Evolutionary conservation across 2,113 vertebrate species (phyloP).

Genomic region (Anoplopoma fimbria): DNA sequence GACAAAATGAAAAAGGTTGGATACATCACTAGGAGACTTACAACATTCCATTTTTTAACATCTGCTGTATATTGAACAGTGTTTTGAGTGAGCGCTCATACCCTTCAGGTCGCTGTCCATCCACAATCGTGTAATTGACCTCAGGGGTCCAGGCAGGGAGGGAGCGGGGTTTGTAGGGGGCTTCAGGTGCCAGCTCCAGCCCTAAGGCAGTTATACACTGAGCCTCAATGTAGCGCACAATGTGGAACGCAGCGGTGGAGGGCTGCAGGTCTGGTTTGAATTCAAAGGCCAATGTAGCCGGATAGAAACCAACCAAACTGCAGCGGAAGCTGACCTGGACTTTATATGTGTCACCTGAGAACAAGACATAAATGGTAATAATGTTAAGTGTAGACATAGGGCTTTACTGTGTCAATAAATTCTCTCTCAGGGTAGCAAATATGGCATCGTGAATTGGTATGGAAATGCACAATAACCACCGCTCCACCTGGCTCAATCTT

Average conservation of each 20-base stretch:
- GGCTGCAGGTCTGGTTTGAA: conserved; percentile 78
- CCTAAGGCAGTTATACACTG: conserved; percentile 80
- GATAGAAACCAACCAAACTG: conserved; percentile 83
- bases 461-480: neutral
- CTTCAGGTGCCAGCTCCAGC: conserved; percentile 82
- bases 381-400: neutral
- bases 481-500: neutral
- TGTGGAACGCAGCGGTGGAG: conserved; percentile 81
- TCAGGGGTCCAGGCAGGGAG: conserved; percentile 43
- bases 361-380: neutral
- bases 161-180: conserved; percentile 81
- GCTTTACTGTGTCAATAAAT: neutral
- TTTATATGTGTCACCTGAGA: conserved; percentile 82
- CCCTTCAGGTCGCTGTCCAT: conserved; percentile 85
- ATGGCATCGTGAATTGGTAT: neutral
- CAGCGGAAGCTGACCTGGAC: conserved; percentile 82
- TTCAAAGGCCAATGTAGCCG: conserved; percentile 81
- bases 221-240: conserved; percentile 86
- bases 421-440: neutral
- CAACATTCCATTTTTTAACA: neutral
- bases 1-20: conserved; percentile 14
- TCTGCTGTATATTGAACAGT: neutral
- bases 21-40: neutral
- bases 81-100: conserved; percentile 55
- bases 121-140: conserved; percentile 65